Percentiles rank a stretch among this genome's conserved stretches.
Evolutionary conservation across 2,113 vertebrate genomes (phyloP).

Genomic region (Coptodon rendalli): DNA sequence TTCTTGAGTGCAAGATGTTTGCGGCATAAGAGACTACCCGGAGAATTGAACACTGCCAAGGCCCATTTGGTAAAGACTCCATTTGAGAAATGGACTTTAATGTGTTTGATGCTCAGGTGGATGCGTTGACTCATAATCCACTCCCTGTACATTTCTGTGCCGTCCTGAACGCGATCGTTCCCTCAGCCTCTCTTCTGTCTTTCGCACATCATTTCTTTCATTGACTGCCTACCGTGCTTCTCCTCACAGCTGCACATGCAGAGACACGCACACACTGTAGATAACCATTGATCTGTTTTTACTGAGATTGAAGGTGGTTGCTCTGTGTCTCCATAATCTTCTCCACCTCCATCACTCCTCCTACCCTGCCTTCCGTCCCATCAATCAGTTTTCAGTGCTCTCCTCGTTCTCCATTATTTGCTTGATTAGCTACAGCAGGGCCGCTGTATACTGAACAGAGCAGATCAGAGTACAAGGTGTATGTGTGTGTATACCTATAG

Average conservation of each 20-base stretch:
- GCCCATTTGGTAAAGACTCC: constrained; percentile 36
- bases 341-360: not conserved
- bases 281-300: constrained; percentile 9
- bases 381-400: constrained; percentile 15
- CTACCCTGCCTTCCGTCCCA: not conserved
- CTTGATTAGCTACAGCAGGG: constrained; percentile 49
- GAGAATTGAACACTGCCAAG: not conserved
- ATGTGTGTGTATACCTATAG: not conserved
- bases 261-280: not conserved
- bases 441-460: constrained; percentile 20
- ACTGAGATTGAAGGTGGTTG: not conserved
- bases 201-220: constrained; percentile 9
- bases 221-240: not conserved
- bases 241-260: not conserved
- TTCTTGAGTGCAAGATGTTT: constrained; percentile 13
- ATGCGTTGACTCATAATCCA: constrained; percentile 22
- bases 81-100: constrained; percentile 33
- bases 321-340: not conserved
- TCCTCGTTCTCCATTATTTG: constrained; percentile 39
- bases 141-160: not conserved
- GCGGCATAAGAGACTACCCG: not conserved
- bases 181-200: not conserved
- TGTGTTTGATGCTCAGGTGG: constrained; percentile 9
- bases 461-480: constrained; percentile 2
- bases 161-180: not conserved